Conservation (phyloP, 2,797 vertebrate genomes). For the Hoplostethus mediterraneus region DNA sequence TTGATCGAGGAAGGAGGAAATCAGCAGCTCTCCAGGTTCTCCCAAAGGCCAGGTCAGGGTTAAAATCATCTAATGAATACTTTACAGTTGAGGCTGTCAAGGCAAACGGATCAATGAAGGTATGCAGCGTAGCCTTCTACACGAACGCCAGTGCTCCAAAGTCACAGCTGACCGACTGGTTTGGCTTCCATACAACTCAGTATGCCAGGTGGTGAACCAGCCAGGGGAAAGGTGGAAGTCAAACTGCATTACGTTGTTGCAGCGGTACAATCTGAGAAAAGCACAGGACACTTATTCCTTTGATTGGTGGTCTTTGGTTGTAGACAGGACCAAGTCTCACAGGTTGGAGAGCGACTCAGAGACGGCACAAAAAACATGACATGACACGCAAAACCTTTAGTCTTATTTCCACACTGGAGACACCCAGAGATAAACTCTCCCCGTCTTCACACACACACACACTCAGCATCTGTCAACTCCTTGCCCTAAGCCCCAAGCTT, state of each 20-base stretch:
- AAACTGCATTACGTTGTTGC: conserved; percentile 28
- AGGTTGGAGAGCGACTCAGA: conserved; percentile 33
- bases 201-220: conserved; percentile 4
- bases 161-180: background rate
- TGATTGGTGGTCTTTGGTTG: background rate
- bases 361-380: conserved; percentile 13
- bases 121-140: background rate
- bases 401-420: conserved; percentile 44
- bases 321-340: conserved; percentile 33
- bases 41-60: background rate
- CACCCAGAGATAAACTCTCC: conserved; percentile 19
- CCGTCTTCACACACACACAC: conserved; percentile 16
- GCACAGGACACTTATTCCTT: background rate
- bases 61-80: conserved; percentile 35
- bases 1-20: conserved; percentile 22
- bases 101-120: conserved; percentile 15
- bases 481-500: background rate
- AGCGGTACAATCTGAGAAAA: background rate
- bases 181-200: background rate
- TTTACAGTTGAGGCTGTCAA: conserved; percentile 11
- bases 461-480: conserved; percentile 54
- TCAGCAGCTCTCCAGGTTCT: background rate
- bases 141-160: background rate
- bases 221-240: conserved; percentile 17
- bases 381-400: conserved; percentile 31